phyloP scores from a whole-genome alignment of 2,797 vertebrate species.

The Uromys caudimaculatus region DNA sequence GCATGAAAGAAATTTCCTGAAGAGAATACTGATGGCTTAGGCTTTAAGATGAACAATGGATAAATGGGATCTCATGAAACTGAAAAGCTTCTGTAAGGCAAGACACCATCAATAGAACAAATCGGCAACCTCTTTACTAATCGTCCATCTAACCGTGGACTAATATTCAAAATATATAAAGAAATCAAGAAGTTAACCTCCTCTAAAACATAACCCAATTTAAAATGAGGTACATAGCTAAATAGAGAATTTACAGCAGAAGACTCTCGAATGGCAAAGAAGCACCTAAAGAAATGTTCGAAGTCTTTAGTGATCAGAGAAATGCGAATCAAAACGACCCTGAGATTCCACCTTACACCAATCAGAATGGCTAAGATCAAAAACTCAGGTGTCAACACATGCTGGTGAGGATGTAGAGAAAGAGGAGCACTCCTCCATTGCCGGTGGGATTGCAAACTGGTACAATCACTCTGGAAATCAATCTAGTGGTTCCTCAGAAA shows the following conservation, averaged over 20 bases:
- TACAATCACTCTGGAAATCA: background rate
- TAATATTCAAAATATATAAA: too few species aligned
- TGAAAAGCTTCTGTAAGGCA: background rate
- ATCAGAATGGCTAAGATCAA: background rate
- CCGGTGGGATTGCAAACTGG: background rate
- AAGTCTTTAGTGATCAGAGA: background rate
- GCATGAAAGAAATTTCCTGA: too few species aligned
- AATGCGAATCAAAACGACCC: too few species aligned
- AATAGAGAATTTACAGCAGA: background rate
- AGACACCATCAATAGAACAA: background rate
- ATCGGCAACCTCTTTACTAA: too few species aligned
- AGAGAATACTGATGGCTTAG: too few species aligned
- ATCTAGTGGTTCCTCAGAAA: background rate
- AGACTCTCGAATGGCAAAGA: background rate
- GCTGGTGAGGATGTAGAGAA: background rate
- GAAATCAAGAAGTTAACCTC: too few species aligned
- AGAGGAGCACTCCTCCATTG: background rate
- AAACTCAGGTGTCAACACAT: background rate
- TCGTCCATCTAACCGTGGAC: too few species aligned
- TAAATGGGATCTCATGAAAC: background rate
- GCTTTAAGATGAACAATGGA: background rate
- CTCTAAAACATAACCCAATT: background rate
- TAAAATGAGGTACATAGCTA: background rate
- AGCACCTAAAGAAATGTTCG: background rate
- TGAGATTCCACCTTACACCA: too few species aligned